A percentile compares a stretch with the other conserved stretches of the same genome.
Evolutionary conservation across 2,797 vertebrate genomes (phyloP).

Genomic region (Taeniopygia guttata): DNA sequence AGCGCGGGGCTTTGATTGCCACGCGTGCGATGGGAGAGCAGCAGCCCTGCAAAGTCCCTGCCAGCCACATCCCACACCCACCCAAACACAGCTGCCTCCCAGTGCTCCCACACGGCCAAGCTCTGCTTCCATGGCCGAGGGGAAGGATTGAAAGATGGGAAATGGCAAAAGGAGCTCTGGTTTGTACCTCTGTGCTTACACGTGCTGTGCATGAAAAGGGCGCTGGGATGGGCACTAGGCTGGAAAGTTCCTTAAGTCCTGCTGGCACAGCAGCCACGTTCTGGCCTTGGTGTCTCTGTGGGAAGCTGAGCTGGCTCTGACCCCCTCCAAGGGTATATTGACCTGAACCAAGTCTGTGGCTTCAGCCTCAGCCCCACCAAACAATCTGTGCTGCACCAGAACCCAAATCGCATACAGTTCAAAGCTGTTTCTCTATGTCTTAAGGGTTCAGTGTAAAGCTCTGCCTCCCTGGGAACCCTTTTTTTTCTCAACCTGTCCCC

Average conservation of each 20-base stretch:
- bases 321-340: neutral
- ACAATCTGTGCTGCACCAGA: neutral
- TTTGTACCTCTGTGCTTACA: neutral
- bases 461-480: neutral
- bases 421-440: neutral
- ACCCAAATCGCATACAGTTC: neutral
- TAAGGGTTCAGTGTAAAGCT: neutral
- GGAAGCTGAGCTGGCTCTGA: neutral
- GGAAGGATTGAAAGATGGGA: neutral
- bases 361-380: neutral
- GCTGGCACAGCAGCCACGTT: neutral
- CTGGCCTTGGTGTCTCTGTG: neutral
- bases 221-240: neutral
- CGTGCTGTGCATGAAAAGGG: accelerated
- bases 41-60: neutral
- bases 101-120: neutral
- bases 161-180: neutral
- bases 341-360: neutral
- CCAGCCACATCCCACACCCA: neutral
- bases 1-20: conserved; percentile 22
- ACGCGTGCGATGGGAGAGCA: neutral
- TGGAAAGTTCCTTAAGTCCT: neutral
- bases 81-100: accelerated
- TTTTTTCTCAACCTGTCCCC: neutral
- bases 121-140: neutral